Evolutionary conservation across 2,888 invertebrate genomes (phyloP).

Genomic region (Neoaliturus tenellus): DNA sequence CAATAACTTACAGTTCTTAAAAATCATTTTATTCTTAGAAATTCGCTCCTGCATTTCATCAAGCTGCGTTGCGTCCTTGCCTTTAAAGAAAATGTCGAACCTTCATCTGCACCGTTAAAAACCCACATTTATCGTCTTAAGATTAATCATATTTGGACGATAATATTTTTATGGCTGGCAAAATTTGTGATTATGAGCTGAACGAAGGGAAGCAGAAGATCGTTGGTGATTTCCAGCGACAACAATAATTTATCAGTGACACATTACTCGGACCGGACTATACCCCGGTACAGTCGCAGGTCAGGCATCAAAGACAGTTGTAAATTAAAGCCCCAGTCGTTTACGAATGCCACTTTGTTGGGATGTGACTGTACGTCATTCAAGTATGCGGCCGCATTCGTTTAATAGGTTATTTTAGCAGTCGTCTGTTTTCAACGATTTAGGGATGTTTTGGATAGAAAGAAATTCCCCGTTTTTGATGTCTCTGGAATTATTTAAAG

Average conservation of each 20-base stretch:
- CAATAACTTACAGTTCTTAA: too few relatives aligned
- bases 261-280: not conserved
- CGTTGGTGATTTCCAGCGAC: not conserved
- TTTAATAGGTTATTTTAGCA: not conserved
- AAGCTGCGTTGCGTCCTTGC: too few relatives aligned
- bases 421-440: not conserved
- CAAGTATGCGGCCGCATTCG: slow-evolving; percentile 3
- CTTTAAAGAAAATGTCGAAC: too few relatives aligned
- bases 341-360: not conserved
- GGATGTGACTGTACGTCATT: not conserved
- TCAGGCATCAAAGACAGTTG: not conserved
- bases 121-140: too few relatives aligned
- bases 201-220: not conserved
- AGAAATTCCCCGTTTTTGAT: not conserved
- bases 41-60: too few relatives aligned
- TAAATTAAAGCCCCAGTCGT: not conserved
- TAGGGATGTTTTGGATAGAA: not conserved
- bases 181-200: not conserved
- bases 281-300: not conserved
- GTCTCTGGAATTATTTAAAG: not conserved
- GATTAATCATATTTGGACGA: too few relatives aligned
- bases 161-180: too few relatives aligned
- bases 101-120: too few relatives aligned
- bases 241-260: slow-evolving; percentile 1
- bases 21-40: too few relatives aligned